Evolutionary conservation across 2,888 invertebrate genomes (phyloP).

Genomic region (Scaptomyza cyrtandrae): DNA sequence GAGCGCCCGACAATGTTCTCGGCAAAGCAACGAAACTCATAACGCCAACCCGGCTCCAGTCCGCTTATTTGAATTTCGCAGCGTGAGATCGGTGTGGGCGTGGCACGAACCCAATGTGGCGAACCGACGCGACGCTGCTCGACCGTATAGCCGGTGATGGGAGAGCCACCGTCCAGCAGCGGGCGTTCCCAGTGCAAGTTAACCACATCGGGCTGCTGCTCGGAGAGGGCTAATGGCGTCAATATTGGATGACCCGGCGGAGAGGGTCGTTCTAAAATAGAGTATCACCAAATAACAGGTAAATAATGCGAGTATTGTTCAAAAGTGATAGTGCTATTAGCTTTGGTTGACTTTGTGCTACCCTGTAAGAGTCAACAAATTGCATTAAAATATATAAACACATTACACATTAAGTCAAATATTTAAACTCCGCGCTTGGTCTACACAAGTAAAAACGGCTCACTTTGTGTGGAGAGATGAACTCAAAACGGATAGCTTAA

Average conservation of each 20-base stretch:
- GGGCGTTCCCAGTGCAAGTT: constrained; percentile 93
- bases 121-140: constrained; percentile 91
- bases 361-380: background rate
- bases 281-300: constrained; percentile 27
- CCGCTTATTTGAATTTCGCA: constrained; percentile 92
- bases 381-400: background rate
- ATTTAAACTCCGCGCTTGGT: background rate
- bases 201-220: constrained; percentile 92
- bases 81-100: constrained; percentile 89
- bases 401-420: background rate
- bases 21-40: constrained; percentile 96
- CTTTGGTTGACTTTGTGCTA: background rate
- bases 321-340: background rate
- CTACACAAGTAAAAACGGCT: background rate
- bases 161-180: constrained; percentile 93
- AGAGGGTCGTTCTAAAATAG: constrained; percentile 88
- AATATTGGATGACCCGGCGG: constrained; percentile 93
- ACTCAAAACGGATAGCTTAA: background rate
- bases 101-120: constrained; percentile 92
- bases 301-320: constrained; percentile 29
- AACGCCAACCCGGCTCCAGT: constrained; percentile 93
- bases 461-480: background rate
- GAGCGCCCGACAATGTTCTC: constrained; percentile 95
- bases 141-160: constrained; percentile 92
- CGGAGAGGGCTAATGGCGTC: constrained; percentile 89